Evolutionary conservation across 2,797 vertebrate genomes (phyloP).

Genomic region (Heterohyrax brucei): DNA sequence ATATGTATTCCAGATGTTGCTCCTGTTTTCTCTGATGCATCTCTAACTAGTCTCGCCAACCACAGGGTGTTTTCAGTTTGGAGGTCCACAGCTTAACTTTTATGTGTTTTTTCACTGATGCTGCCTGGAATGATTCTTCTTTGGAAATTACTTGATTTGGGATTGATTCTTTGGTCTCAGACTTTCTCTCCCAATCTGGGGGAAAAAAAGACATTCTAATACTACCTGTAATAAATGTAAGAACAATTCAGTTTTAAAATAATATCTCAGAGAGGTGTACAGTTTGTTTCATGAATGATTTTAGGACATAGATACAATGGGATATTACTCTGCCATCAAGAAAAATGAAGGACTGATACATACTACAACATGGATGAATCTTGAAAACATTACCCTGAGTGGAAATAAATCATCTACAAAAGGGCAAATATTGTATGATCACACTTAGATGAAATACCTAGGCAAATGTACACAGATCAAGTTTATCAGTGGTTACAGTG

Average conservation of each 20-base stretch:
- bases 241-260: conserved; percentile 26
- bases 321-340: too few relatives aligned
- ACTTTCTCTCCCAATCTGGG: conserved; percentile 59
- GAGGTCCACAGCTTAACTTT: conserved; percentile 1
- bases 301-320: background rate
- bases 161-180: conserved; percentile 35
- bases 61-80: conserved; percentile 26
- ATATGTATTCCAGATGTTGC: background rate
- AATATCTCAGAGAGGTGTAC: background rate
- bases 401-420: too few relatives aligned
- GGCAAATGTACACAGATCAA: too few relatives aligned
- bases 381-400: too few relatives aligned
- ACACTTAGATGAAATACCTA: too few relatives aligned
- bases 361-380: too few relatives aligned
- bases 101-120: conserved; percentile 33
- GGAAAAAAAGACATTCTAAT: background rate
- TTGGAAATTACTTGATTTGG: conserved; percentile 36
- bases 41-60: background rate
- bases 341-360: too few relatives aligned
- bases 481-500: too few relatives aligned
- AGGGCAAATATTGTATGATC: too few relatives aligned
- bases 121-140: conserved; percentile 56
- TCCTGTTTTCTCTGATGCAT: background rate
- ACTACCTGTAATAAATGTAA: background rate
- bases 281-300: conserved; percentile 46